Base-by-base conservation (phyloP, 2,888 invertebrate genomes). In the Bhutanitis thaidina region DNA sequence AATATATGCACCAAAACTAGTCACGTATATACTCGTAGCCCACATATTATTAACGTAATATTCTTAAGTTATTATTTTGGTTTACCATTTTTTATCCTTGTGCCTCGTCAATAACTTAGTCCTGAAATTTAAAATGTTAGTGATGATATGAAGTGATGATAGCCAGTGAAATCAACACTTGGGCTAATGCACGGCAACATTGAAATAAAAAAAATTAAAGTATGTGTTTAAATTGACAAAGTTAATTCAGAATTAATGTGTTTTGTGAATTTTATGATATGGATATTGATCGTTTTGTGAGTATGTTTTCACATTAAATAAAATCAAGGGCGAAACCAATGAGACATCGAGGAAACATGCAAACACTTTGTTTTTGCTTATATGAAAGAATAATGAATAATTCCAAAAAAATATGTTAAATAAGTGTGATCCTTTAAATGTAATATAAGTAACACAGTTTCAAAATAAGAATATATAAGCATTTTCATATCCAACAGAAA, bases 101-200 rank as follows among this genome's bases (percentile, higher is more conserved):
- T 94, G 94, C 91, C 94, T 93, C 87, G 94, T 94, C 92, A 95
- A 94, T 88, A 94, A 93, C 92, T 95, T 95, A 91, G 95, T 95
- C 94, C 95, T 95, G 95, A 87, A 95, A 94, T 91, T 88, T 79
- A 90, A 90, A 90, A 73, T 80, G 86, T 86, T 85, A 86, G 85
- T 79, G 75, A 81, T 87, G 86, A 80, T 76, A 90, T 85, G 84
- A 77, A 14, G 64, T 74, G 69, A 61, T 77, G 77, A 71, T 69
- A n/a, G 38, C 30, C 30, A 15, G 37, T 15, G 20, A 35, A 36
- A 9, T 40, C 36, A 48, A 36, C 37, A 27, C n/a, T 45, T 1
- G 14, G 37, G 43, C 34, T 40, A 13, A 44, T 37, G 41, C 48
- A 49, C 40, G 27, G n/a, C n/a, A n/a, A 48, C 14, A 48, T 41